Evolutionary conservation across 2,113 vertebrate genomes (phyloP).

Genomic region (Epinephelus moara): DNA sequence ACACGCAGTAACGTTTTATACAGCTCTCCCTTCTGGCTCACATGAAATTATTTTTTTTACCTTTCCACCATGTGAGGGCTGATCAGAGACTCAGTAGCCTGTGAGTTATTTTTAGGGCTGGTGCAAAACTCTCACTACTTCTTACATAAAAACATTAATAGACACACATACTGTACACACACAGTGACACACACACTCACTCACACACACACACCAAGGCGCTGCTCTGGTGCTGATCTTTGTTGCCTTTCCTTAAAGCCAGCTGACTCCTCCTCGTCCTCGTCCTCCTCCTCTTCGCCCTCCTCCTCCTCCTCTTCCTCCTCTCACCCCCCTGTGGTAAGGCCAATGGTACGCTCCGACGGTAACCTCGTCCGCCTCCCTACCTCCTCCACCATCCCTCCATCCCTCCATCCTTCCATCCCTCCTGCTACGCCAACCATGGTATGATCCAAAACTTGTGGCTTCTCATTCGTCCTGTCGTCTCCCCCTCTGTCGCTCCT

Average conservation of each 20-base stretch:
- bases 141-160: slow-evolving; percentile 10
- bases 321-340: slow-evolving; percentile 98
- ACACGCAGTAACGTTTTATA: slow-evolving; percentile 17
- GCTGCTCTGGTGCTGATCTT: slow-evolving; percentile 91
- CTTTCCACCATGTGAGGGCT: slow-evolving; percentile 23
- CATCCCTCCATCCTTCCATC: slow-evolving; percentile 53
- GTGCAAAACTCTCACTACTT: background rate
- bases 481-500: slow-evolving; percentile 38
- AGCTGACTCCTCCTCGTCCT: slow-evolving; percentile 92
- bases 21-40: slow-evolving; percentile 30
- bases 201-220: slow-evolving; percentile 47
- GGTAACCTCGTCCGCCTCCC: slow-evolving; percentile 81
- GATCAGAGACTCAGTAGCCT: slow-evolving; percentile 18
- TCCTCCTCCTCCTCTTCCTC: slow-evolving; percentile 88
- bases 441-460: slow-evolving; percentile 66
- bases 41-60: slow-evolving; percentile 31
- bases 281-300: slow-evolving; percentile 86
- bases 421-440: slow-evolving; percentile 59
- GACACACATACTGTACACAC: slow-evolving; percentile 23
- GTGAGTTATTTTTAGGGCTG: background rate
- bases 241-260: slow-evolving; percentile 99
- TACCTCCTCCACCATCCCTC: slow-evolving; percentile 62
- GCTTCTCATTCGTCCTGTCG: slow-evolving; percentile 33
- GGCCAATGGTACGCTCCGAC: slow-evolving; percentile 90
- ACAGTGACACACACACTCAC: slow-evolving; percentile 8